Percentiles rank a stretch among this genome's conserved stretches.
Evolutionary conservation across 2,113 vertebrate genomes (phyloP).

Genomic region (Rhadina sibilatrix): DNA sequence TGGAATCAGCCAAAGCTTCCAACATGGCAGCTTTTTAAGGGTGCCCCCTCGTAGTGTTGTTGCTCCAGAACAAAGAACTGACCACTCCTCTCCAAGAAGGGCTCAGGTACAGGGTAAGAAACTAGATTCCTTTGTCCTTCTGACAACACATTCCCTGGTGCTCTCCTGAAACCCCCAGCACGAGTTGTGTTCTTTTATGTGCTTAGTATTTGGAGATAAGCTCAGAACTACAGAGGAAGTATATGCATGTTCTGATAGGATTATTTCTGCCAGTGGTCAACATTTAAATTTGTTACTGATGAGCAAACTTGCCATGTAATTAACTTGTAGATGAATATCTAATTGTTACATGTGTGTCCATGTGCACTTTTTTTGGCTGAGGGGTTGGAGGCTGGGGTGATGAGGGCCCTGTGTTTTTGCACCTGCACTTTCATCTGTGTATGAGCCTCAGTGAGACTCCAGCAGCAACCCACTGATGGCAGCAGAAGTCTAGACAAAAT

Average conservation of each 20-base stretch:
- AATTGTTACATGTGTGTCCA: not conserved
- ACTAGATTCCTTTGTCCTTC: not conserved
- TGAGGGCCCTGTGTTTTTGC: not conserved
- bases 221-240: not conserved
- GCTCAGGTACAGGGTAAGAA: not conserved
- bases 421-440: not conserved
- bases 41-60: rapidly evolving
- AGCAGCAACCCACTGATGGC: not conserved
- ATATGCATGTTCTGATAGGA: not conserved
- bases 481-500: not conserved
- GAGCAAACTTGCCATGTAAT: not conserved
- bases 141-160: not conserved
- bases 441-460: not conserved
- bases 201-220: constrained; percentile 16
- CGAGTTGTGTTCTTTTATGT: not conserved
- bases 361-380: not conserved
- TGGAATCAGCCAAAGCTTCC: not conserved
- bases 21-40: not conserved
- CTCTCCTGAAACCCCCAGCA: not conserved
- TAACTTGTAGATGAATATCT: not conserved
- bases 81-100: not conserved
- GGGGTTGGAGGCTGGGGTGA: too few relatives aligned
- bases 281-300: not conserved
- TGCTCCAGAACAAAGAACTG: not conserved
- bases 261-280: not conserved